These are phyloP conservation scores for Myxocyprinus asiaticus DNA, from an alignment of 2,113 vertebrate genomes.

Conservation along the genomic window DNA sequence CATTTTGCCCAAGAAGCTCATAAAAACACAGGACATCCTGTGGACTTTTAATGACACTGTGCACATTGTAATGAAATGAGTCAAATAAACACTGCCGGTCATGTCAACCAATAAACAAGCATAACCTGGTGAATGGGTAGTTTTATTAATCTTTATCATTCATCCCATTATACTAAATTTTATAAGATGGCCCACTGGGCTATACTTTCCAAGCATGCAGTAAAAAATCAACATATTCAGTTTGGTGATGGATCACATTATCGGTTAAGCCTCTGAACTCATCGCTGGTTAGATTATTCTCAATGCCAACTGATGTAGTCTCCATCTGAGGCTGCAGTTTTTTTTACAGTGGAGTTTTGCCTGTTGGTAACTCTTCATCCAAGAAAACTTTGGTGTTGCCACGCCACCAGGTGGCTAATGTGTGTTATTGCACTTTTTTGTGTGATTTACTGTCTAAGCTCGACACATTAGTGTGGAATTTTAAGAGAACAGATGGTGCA, in stretches of 20 bases:
- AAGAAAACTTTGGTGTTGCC: conserved; percentile 45
- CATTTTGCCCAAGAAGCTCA: conserved; percentile 66
- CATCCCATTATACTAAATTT: background rate
- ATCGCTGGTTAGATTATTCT: background rate
- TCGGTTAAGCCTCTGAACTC: background rate
- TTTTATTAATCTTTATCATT: conserved; percentile 35
- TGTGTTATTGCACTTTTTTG: conserved; percentile 30
- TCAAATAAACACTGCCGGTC: conserved; percentile 70
- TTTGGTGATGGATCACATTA: background rate
- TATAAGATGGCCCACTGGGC: conserved; percentile 24
- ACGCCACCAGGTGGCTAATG: conserved; percentile 54
- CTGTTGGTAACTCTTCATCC: background rate
- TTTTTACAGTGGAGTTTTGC: conserved; percentile 7
- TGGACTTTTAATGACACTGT: conserved; percentile 69
- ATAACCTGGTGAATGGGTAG: conserved; percentile 35
- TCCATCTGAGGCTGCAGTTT: conserved; percentile 5
- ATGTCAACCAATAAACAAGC: conserved; percentile 58
- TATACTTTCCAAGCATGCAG: background rate
- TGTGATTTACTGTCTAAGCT: background rate
- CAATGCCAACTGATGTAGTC: conserved; percentile 6
- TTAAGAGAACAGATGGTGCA: conserved; percentile 6
- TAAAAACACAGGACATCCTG: conserved; percentile 74
- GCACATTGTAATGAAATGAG: conserved; percentile 70
- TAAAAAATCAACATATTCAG: too few relatives aligned
- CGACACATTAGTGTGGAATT: conserved; percentile 4